A percentile compares a stretch with the other conserved stretches of the same genome.
Evolutionary conservation across 2,797 vertebrate genomes (phyloP).

Genomic region (Danio aesculapii): DNA sequence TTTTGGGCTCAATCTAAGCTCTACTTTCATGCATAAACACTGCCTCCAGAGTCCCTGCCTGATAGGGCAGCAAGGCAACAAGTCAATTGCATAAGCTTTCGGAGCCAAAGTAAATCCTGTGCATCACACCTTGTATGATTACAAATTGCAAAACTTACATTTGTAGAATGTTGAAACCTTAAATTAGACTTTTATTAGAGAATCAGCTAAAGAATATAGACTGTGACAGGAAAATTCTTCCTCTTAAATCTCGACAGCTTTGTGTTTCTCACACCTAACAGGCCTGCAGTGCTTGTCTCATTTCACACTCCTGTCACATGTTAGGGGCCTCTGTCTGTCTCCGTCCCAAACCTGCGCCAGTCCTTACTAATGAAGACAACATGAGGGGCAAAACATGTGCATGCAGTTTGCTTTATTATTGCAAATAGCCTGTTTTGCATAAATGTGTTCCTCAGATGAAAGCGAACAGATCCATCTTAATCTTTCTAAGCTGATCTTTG

Average conservation of each 20-base stretch:
- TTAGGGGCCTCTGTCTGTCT: slow-evolving; percentile 15
- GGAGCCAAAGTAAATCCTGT: too few species aligned
- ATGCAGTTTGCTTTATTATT: slow-evolving; percentile 30
- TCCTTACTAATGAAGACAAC: slow-evolving; percentile 32
- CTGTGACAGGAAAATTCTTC: neutral
- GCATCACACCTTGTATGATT: too few species aligned
- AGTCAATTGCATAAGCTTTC: too few species aligned
- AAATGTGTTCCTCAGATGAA: slow-evolving; percentile 30
- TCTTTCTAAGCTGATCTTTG: slow-evolving; percentile 9
- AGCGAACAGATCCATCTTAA: slow-evolving; percentile 27
- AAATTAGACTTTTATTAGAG: too few species aligned
- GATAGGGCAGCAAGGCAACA: too few species aligned
- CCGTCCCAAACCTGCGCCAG: slow-evolving; percentile 30
- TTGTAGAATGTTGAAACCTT: too few species aligned
- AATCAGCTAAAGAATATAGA: neutral
- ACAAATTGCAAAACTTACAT: too few species aligned
- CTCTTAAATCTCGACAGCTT: slow-evolving; percentile 15
- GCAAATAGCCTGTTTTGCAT: slow-evolving; percentile 44
- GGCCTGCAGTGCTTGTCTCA: slow-evolving; percentile 11
- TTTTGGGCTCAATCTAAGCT: too few species aligned
- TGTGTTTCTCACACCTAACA: slow-evolving; percentile 34
- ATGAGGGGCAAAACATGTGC: slow-evolving; percentile 7
- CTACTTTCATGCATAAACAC: too few species aligned
- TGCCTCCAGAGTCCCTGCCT: too few species aligned
- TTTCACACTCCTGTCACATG: slow-evolving; percentile 35